Evolutionary conservation across 2,797 vertebrate genomes (phyloP).

Genomic region (Phataginus tetradactyla): DNA sequence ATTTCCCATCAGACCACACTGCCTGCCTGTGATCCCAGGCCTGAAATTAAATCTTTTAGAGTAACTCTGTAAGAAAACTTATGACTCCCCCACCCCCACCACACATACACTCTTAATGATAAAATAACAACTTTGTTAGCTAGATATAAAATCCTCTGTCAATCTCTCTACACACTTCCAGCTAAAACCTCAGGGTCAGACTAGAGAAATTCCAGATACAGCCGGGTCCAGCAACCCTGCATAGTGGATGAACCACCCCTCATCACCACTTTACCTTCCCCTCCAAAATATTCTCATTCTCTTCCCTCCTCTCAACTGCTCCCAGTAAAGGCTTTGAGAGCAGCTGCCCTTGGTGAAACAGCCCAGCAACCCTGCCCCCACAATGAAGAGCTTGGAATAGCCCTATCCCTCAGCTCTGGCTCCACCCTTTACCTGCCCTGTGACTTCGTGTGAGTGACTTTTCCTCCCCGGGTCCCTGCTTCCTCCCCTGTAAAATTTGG

Average conservation of each 20-base stretch:
- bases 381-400: slow-evolving; percentile 44
- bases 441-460: slow-evolving; percentile 1
- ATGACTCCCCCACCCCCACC: neutral
- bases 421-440: slow-evolving; percentile 59
- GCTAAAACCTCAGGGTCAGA: slow-evolving; percentile 7
- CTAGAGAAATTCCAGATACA: neutral
- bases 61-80: slow-evolving; percentile 13
- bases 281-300: neutral
- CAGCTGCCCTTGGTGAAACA: slow-evolving; percentile 42
- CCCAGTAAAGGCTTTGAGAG: slow-evolving; percentile 30
- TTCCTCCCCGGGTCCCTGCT: neutral
- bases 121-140: slow-evolving; percentile 32
- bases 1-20: neutral
- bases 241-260: neutral
- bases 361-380: slow-evolving; percentile 22
- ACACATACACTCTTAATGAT: neutral
- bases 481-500: neutral
- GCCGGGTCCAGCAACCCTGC: neutral
- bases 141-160: slow-evolving; percentile 30
- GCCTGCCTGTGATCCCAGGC: neutral
- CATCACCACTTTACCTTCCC: neutral
- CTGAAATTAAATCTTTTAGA: slow-evolving; percentile 32
- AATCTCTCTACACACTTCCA: neutral
- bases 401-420: neutral
- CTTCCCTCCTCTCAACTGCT: neutral